phyloP scores from a whole-genome alignment of 1,140 invertebrate genomes.

The Brachionus asplanchnoidis region DNA sequence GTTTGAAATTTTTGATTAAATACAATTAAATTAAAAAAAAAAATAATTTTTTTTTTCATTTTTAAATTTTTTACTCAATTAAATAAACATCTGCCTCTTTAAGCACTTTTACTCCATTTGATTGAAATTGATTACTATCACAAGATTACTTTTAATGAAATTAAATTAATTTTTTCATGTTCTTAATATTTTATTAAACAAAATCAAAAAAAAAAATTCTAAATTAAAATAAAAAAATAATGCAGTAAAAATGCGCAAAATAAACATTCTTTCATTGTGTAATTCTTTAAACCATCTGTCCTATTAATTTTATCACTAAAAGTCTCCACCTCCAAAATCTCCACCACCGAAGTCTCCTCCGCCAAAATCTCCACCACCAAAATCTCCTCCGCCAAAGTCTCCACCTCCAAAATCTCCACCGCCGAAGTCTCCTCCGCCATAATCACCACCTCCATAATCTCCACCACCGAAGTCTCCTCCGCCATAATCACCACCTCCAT shows the following conservation, averaged over 20 bases:
- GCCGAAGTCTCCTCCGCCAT: constrained; percentile 18
- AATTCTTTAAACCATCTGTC: background rate
- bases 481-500: constrained; percentile 28
- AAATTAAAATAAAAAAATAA: background rate
- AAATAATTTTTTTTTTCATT: no score
- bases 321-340: background rate
- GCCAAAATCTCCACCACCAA: background rate
- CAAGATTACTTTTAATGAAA: background rate
- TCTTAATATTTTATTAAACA: background rate
- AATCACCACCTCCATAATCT: background rate
- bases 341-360: constrained; percentile 27
- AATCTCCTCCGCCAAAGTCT: constrained; percentile 38
- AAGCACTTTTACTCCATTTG: no score
- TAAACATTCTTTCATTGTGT: background rate
- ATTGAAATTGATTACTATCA: no score
- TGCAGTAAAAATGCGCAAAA: background rate
- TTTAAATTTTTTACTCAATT: no score
- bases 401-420: constrained; percentile 38
- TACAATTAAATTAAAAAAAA: background rate
- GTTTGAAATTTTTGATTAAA: background rate
- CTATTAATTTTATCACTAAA: background rate
- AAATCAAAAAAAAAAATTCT: background rate
- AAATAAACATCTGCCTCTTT: no score
- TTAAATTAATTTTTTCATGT: background rate
- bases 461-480: constrained; percentile 25